Conservation (phyloP, 2,113 vertebrate species). For the Dicaeum eximium region DNA sequence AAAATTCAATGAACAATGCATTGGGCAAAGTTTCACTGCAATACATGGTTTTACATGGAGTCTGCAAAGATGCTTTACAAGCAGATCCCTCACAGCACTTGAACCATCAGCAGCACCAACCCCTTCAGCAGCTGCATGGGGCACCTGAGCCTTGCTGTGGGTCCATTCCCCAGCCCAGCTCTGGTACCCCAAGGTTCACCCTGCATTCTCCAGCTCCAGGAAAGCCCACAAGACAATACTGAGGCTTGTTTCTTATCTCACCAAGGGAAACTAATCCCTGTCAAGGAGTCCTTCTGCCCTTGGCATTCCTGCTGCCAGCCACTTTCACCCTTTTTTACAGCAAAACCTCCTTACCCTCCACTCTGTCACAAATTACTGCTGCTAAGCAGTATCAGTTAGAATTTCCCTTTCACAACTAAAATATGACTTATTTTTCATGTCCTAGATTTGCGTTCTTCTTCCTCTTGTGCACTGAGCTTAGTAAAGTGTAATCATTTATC, state of each 20-base stretch:
- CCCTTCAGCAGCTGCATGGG: accelerated
- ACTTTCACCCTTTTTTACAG: background rate
- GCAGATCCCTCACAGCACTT: background rate
- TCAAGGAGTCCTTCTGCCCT: background rate
- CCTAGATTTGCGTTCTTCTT: background rate
- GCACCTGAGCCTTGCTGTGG: accelerated
- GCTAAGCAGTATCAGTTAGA: background rate
- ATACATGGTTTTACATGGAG: accelerated
- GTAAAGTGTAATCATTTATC: background rate
- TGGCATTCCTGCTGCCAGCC: background rate
- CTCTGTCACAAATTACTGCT: background rate
- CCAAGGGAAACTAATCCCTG: background rate
- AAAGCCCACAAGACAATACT: background rate
- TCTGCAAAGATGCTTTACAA: background rate
- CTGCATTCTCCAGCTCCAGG: background rate
- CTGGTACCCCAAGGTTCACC: background rate
- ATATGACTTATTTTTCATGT: background rate
- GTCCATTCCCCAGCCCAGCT: background rate
- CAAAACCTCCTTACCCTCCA: background rate
- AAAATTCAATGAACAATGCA: background rate
- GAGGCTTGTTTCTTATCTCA: background rate
- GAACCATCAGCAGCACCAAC: background rate
- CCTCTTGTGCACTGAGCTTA: background rate
- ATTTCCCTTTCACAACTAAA: background rate
- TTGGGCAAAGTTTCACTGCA: background rate